phyloP scores from a whole-genome alignment of 2,797 vertebrate genomes.

The Rhincodon typus region DNA sequence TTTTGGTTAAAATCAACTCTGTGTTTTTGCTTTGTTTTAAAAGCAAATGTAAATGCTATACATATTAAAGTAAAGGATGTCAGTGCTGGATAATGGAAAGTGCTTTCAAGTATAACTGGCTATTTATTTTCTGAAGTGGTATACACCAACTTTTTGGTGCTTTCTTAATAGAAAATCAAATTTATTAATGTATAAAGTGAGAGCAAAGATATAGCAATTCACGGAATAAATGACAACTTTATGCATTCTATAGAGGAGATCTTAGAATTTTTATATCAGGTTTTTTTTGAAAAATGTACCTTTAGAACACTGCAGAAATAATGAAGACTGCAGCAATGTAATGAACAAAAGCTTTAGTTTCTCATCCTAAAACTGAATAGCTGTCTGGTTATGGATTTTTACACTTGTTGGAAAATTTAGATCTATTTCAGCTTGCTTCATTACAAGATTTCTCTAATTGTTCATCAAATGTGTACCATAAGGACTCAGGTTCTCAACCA shows the following conservation, averaged over 20 bases:
- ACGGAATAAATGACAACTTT: neutral
- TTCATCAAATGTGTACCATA: neutral
- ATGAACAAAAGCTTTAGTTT: neutral
- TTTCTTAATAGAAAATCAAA: neutral
- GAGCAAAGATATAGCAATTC: neutral
- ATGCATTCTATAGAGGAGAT: neutral
- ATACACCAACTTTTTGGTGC: neutral
- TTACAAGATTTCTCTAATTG: neutral
- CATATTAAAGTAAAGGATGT: neutral
- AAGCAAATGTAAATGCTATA: neutral
- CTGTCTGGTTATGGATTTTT: neutral
- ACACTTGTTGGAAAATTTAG: neutral
- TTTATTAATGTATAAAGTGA: neutral
- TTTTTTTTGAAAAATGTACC: neutral
- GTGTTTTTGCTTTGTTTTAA: neutral
- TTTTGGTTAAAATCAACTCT: neutral
- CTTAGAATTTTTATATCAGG: neutral
- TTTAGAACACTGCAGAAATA: neutral
- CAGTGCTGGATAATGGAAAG: neutral
- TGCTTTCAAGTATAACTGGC: neutral
- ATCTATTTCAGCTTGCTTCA: neutral
- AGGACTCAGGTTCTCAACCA: neutral
- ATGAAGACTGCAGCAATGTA: neutral
- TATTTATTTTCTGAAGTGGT: neutral
- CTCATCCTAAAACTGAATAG: too few species aligned